Evolutionary conservation across 2,888 invertebrate genomes (phyloP).

Genomic region (Latrodectus hesperus): DNA sequence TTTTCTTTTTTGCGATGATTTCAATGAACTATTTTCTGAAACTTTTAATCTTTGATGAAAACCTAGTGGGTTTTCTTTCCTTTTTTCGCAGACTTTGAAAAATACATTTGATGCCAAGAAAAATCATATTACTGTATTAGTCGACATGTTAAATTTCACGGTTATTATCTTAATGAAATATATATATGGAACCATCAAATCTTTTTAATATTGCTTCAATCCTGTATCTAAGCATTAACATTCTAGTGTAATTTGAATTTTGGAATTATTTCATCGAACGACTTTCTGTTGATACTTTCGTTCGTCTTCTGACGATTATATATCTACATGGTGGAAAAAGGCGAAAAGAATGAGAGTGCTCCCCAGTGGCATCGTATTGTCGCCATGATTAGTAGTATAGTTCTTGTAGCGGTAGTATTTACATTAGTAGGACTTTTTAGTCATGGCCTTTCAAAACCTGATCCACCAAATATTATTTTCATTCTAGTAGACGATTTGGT

Average conservation of each 20-base stretch:
- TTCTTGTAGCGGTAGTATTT: slow-evolving; percentile 54
- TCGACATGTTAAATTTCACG: neutral
- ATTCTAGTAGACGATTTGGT: slow-evolving; percentile 93
- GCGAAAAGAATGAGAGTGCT: slow-evolving; percentile 47
- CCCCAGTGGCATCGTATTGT: slow-evolving; percentile 47
- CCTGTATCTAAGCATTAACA: no score
- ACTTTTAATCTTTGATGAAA: no score
- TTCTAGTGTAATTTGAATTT: neutral
- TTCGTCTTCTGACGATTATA: neutral
- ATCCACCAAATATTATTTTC: slow-evolving; percentile 84
- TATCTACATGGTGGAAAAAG: slow-evolving; percentile 63
- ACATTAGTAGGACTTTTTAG: slow-evolving; percentile 37
- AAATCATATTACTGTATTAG: neutral
- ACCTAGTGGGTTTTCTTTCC: neutral
- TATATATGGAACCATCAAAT: no score
- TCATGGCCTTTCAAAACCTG: slow-evolving; percentile 8
- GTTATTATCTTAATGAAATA: no score
- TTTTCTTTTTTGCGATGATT: no score
- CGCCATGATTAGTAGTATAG: slow-evolving; percentile 51
- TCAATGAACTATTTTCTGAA: no score
- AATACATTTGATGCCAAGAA: neutral
- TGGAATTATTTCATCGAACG: neutral
- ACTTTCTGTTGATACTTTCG: slow-evolving; percentile 5
- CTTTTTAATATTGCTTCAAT: no score
- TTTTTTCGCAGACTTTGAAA: neutral